phyloP scores from a whole-genome alignment of 92 coral and sea anemone genomes.

The Umimayanthus chanpuru region DNA sequence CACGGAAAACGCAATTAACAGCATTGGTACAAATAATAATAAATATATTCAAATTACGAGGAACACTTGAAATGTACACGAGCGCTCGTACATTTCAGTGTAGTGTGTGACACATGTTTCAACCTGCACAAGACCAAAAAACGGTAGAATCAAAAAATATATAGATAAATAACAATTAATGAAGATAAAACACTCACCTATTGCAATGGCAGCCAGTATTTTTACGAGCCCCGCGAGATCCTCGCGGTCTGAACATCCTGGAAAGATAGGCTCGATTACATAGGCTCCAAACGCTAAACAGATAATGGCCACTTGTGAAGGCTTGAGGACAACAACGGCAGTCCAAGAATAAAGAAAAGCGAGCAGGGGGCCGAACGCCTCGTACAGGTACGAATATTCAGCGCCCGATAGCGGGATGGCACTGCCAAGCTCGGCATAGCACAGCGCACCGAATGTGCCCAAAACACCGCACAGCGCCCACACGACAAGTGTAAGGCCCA shows the following conservation, averaged over 20 bases:
- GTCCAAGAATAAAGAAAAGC: conserved; percentile 95
- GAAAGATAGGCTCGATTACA: conserved; percentile 91
- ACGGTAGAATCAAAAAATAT: too few species aligned
- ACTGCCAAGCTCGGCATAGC: conserved; percentile 92
- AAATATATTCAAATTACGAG: background rate
- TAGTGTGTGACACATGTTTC: background rate
- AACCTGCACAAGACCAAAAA: background rate
- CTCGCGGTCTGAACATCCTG: conserved; percentile 75
- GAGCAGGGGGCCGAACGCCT: conserved; percentile 82
- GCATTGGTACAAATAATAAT: too few species aligned
- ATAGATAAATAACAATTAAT: too few species aligned
- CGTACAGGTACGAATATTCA: conserved; percentile 79
- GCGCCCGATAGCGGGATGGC: conserved; percentile 92
- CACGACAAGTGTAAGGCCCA: conserved; percentile 89
- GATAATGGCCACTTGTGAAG: conserved; percentile 93
- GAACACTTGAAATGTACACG: background rate
- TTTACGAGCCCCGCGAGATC: conserved; percentile 79
- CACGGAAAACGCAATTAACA: too few species aligned
- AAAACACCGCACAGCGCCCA: conserved; percentile 92
- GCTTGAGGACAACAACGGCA: conserved; percentile 88
- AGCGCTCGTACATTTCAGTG: background rate
- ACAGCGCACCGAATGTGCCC: conserved; percentile 86
- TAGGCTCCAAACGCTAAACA: conserved; percentile 96
- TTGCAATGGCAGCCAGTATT: conserved; percentile 89
- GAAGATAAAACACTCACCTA: conserved; percentile 68